Base-by-base conservation (phyloP, 37 sponge, comb jelly and placozoan species). In the Ianthella basta region DNA sequence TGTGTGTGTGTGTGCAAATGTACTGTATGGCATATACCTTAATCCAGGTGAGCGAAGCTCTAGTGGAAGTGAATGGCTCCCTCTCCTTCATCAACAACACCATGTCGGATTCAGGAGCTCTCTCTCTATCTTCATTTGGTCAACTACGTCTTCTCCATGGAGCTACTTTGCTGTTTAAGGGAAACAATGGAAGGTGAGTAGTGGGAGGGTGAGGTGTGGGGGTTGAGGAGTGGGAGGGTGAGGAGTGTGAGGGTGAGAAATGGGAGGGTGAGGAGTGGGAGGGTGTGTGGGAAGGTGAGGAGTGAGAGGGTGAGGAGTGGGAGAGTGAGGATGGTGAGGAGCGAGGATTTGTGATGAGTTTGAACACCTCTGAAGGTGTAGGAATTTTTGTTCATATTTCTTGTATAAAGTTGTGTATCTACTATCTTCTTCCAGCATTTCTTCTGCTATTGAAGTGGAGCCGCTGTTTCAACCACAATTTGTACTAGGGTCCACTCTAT, bases 371-470 rank as follows among this genome's bases (percentile, higher is more conserved):
- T n/a, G n/a, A n/a, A n/a, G n/a, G 66, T 24, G n/a, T n/a, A n/a
- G n/a, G n/a, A n/a, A n/a, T n/a, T n/a, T n/a, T n/a, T n/a, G n/a
- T n/a, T n/a, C n/a, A n/a, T n/a, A n/a, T n/a, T n/a, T n/a, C n/a
- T n/a, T n/a, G n/a, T n/a, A n/a, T n/a, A n/a, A n/a, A n/a, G n/a
- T n/a, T n/a, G n/a, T n/a, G n/a, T n/a, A n/a, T n/a, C n/a, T n/a
- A n/a, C n/a, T n/a, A n/a, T n/a, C n/a, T n/a, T n/a, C 50, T 20
- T 56, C 6, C 55, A 80, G 81, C 20, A 56, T 80, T 60, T 60
- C 27, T 33, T 32, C 81, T 55, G 81, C 81, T 32, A 56, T 80
- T 55, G 81, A 56, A 29, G 81, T 80, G 18, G 60, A 80, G 60
- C 59, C 81, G 12, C 59, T 36, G 1, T 60, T 29, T 27, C 23